These are phyloP conservation scores for Lampris incognitus DNA, from an alignment of 2,113 vertebrate species.

Conservation along the genomic window DNA sequence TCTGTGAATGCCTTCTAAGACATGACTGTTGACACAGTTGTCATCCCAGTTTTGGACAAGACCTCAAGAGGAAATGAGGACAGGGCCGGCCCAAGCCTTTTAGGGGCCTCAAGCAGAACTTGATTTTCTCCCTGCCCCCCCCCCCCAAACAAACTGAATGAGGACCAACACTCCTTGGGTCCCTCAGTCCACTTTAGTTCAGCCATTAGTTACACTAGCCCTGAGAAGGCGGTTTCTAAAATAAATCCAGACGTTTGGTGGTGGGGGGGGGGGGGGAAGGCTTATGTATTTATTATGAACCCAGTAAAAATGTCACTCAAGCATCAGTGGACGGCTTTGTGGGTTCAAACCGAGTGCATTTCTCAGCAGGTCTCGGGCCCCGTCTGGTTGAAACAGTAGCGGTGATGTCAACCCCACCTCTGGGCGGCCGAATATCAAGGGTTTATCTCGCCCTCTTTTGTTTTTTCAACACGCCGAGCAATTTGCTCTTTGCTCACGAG, in stretches of 20 bases:
- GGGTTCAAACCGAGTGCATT: constrained; percentile 32
- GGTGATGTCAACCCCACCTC: constrained; percentile 20
- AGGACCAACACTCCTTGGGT: constrained; percentile 16
- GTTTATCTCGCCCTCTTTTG: constrained; percentile 19
- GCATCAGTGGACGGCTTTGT: neutral
- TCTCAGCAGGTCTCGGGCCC: constrained; percentile 35
- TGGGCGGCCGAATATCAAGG: constrained; percentile 22
- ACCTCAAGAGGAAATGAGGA: neutral
- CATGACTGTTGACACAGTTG: neutral
- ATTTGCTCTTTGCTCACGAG: neutral
- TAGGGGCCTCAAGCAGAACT: too few species aligned
- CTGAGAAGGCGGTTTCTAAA: constrained; percentile 29
- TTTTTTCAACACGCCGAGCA: constrained; percentile 16
- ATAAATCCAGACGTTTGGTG: constrained; percentile 32
- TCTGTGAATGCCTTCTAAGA: neutral
- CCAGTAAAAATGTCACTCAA: constrained; percentile 4
- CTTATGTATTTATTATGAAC: constrained; percentile 47
- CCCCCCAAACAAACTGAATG: too few species aligned
- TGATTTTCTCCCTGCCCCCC: too few species aligned
- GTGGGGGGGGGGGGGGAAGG: neutral
- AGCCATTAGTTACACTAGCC: constrained; percentile 31
- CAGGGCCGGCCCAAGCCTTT: too few species aligned
- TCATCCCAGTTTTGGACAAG: neutral
- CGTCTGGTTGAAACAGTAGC: constrained; percentile 13
- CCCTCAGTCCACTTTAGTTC: constrained; percentile 24